Evolutionary conservation across 2,888 invertebrate genomes (phyloP).

Genomic region (Nymphalis c-album): DNA sequence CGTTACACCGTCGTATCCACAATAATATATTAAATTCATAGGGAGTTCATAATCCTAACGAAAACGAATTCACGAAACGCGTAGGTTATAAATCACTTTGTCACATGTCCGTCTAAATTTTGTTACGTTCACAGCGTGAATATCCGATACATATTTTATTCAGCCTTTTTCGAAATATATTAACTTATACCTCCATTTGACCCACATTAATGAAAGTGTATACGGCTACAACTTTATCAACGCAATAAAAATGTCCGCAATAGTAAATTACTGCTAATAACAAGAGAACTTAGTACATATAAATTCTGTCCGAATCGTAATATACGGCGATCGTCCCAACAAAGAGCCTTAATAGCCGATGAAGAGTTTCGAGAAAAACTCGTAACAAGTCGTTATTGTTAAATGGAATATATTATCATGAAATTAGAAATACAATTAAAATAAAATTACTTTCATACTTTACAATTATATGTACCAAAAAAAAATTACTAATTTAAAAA

Average conservation of each 20-base stretch:
- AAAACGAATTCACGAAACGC: no score
- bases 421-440: conserved; percentile 1
- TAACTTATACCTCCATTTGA: background rate
- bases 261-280: conserved; percentile 30
- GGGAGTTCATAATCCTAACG: no score
- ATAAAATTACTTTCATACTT: no score
- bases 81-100: no score
- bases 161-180: no score
- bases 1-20: no score
- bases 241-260: conserved; percentile 25
- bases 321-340: conserved; percentile 24
- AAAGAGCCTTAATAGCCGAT: conserved; percentile 23
- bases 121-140: background rate
- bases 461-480: no score
- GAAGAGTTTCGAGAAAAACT: conserved; percentile 14
- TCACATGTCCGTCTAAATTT: no score
- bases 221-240: background rate
- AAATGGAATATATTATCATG: no score
- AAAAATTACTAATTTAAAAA: no score
- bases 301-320: conserved; percentile 25
- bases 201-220: background rate
- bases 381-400: background rate
- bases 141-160: conserved; percentile 6
- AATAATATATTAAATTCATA: no score
- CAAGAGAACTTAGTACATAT: conserved; percentile 23